phyloP scores from a whole-genome alignment of 2,797 vertebrate species.

The Fratercula arctica region DNA sequence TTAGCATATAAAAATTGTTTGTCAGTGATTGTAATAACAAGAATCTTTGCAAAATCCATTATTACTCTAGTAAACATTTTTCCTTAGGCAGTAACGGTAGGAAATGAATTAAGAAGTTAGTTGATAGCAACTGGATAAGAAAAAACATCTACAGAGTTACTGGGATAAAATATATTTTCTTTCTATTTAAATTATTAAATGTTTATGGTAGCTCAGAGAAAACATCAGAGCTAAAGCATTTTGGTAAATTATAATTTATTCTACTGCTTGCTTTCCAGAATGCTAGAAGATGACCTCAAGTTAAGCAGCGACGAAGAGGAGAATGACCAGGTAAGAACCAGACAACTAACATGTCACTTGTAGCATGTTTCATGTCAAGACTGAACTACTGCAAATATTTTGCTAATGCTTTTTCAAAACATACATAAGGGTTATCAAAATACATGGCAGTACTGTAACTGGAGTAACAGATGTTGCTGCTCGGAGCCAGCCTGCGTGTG shows the following conservation, averaged over 20 bases:
- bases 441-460: slow-evolving; percentile 48
- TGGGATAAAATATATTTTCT: slow-evolving; percentile 9
- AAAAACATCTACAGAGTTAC: not conserved
- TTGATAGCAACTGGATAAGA: slow-evolving; percentile 20
- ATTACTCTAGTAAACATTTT: slow-evolving; percentile 23
- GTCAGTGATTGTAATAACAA: not conserved
- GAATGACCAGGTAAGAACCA: slow-evolving; percentile 78
- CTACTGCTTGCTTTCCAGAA: slow-evolving; percentile 73
- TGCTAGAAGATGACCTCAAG: slow-evolving; percentile 85
- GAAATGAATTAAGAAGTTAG: slow-evolving; percentile 20
- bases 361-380: slow-evolving; percentile 60
- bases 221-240: not conserved
- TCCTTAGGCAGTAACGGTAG: not conserved
- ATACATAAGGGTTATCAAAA: slow-evolving; percentile 68
- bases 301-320: slow-evolving; percentile 84
- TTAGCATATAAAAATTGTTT: slow-evolving; percentile 39
- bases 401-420: slow-evolving; percentile 55
- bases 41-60: slow-evolving; percentile 25
- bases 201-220: not conserved
- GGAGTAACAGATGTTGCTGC: slow-evolving; percentile 75
- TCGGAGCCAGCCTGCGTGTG: slow-evolving; percentile 40
- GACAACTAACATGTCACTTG: not conserved
- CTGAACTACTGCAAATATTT: slow-evolving; percentile 59
- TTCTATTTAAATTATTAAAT: not conserved
- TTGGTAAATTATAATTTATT: not conserved